Evolutionary conservation across 2,113 vertebrate species (phyloP).

Genomic region (Halcyon senegalensis): DNA sequence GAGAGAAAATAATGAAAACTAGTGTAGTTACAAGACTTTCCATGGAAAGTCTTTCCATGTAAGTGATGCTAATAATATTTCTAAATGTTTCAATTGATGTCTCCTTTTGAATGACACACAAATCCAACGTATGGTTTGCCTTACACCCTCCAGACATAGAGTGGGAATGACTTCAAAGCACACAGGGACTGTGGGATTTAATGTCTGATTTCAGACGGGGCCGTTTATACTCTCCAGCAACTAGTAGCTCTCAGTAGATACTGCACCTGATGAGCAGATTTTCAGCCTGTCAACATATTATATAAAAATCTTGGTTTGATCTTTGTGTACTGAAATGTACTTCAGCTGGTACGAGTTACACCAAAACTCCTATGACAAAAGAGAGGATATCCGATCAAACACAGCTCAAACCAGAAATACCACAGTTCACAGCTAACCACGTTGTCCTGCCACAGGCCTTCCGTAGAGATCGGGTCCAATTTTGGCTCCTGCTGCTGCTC

Average conservation of each 20-base stretch:
- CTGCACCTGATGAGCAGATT: conserved; percentile 43
- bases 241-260: background rate
- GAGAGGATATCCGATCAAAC: background rate
- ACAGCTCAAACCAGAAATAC: background rate
- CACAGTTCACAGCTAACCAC: background rate
- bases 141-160: background rate
- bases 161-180: conserved; percentile 1
- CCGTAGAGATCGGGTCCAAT: background rate
- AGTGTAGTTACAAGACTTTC: background rate
- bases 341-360: conserved; percentile 43
- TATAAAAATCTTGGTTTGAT: conserved; percentile 23
- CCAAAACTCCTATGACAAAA: background rate
- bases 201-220: conserved; percentile 3
- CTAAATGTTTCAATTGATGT: background rate
- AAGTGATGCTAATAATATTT: background rate
- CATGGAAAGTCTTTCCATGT: background rate
- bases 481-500: background rate
- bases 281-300: background rate
- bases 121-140: background rate
- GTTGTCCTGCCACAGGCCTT: background rate
- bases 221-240: background rate
- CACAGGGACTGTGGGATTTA: background rate
- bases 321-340: background rate
- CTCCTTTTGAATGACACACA: background rate
- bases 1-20: background rate